A percentile compares a stretch with the other conserved stretches of the same genome.
Conservation (phyloP, 23 tunicate genomes). For the Oikopleura albicans region DNA sequence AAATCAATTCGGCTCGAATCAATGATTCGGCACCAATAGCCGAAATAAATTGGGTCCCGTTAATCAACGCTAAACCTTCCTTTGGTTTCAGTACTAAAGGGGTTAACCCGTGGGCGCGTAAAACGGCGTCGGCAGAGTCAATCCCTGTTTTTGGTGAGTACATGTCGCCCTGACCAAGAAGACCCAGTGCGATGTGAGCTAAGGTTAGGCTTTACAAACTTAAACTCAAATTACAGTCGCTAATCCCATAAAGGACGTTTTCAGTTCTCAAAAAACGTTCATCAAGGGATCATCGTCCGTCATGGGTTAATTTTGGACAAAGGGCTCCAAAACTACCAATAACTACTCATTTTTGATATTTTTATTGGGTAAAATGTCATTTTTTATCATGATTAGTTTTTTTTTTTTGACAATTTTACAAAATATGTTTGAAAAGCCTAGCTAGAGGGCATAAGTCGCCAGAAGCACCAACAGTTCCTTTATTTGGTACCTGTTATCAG, state of each 20-base stretch:
- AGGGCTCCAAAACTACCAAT: no score
- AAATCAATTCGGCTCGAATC: conserved; percentile 46
- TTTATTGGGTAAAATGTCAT: no score
- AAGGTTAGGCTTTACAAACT: no score
- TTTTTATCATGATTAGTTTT: no score
- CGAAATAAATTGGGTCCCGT: conserved; percentile 81
- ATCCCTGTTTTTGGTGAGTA: conserved; percentile 80
- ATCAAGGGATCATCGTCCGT: no score
- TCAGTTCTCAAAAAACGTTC: no score
- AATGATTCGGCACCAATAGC: conserved; percentile 69
- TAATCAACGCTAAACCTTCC: conserved; percentile 37
- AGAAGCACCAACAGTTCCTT: conserved; percentile 66
- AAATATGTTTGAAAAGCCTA: no score
- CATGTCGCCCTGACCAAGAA: conserved; percentile 83
- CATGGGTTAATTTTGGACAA: no score
- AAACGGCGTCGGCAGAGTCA: conserved; percentile 40
- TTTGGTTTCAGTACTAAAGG: conserved; percentile 21
- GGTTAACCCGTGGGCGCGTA: conserved; percentile 37
- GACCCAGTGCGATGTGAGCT: conserved; percentile 72
- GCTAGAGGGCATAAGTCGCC: conserved; percentile 82
- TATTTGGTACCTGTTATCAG: conserved; percentile 80
- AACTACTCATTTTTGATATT: no score
- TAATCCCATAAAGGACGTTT: no score
- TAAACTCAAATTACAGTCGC: no score
- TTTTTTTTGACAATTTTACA: no score